Conservation (phyloP, 2,113 vertebrate species). For the Poicephalus gulielmi region DNA sequence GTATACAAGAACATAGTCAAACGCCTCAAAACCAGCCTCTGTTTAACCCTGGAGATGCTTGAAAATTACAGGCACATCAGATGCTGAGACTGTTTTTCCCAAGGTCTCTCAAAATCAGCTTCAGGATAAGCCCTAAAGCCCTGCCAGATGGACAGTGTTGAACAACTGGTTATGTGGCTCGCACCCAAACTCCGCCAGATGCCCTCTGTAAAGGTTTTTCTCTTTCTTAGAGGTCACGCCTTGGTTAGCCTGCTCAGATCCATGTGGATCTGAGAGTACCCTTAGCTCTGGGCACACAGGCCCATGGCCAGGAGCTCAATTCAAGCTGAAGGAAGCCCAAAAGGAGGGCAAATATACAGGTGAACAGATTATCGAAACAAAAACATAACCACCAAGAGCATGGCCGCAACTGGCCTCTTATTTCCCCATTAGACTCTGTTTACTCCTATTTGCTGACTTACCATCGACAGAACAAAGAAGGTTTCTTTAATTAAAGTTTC, state of each 20-base stretch:
- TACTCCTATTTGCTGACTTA: not conserved
- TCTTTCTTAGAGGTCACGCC: not conserved
- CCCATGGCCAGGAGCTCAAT: not conserved
- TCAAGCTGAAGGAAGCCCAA: not conserved
- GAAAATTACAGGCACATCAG: not conserved
- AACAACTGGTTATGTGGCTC: not conserved
- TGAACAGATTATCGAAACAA: not conserved
- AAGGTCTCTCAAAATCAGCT: not conserved
- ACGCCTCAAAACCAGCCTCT: not conserved
- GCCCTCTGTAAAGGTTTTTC: not conserved
- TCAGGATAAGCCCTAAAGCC: not conserved
- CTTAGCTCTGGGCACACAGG: not conserved
- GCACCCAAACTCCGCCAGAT: not conserved
- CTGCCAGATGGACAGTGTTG: not conserved
- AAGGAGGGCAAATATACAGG: not conserved
- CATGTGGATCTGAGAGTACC: rapidly evolving
- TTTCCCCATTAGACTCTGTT: not conserved
- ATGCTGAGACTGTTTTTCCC: not conserved
- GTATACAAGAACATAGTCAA: not conserved
- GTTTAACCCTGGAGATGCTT: not conserved
- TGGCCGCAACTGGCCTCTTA: not conserved
- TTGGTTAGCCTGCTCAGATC: not conserved
- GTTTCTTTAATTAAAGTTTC: not conserved
- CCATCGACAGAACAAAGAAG: not conserved
- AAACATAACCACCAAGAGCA: not conserved